These are phyloP conservation scores for Tachina grossa DNA, from an alignment of 2,888 invertebrate genomes.

Conservation along the genomic window DNA sequence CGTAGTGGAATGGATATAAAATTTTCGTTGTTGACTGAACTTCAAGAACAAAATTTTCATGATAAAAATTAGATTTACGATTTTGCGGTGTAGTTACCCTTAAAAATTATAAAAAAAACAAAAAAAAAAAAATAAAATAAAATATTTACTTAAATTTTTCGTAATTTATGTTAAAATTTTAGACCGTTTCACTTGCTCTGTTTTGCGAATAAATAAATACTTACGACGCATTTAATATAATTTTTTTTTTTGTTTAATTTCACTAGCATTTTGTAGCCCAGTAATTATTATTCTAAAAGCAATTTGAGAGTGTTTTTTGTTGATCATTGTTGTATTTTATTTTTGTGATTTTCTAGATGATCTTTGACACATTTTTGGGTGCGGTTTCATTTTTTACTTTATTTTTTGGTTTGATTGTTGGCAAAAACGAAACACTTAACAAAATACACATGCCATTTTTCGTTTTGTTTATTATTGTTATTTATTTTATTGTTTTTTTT, in stretches of 20 bases:
- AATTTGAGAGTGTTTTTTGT: slow-evolving; percentile 16
- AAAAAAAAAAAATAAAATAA: not conserved
- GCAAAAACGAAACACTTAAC: slow-evolving; percentile 27
- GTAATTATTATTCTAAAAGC: slow-evolving; percentile 49
- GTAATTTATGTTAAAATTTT: not conserved
- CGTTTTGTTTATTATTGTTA: slow-evolving; percentile 20
- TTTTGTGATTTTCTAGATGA: slow-evolving; percentile 62
- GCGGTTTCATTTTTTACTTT: slow-evolving; percentile 58
- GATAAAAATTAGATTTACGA: too few species aligned
- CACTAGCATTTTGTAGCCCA: slow-evolving; percentile 22
- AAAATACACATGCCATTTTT: slow-evolving; percentile 54
- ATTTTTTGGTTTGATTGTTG: slow-evolving; percentile 38
- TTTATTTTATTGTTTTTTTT: not conserved
- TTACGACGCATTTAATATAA: not conserved
- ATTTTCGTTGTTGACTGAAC: too few species aligned
- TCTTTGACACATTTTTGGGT: slow-evolving; percentile 75
- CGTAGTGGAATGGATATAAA: too few species aligned
- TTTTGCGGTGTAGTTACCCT: too few species aligned
- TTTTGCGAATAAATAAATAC: not conserved
- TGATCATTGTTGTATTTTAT: slow-evolving; percentile 37
- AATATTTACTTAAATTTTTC: not conserved
- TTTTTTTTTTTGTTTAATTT: slow-evolving; percentile 5
- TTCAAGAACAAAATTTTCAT: too few species aligned
- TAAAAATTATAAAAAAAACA: too few species aligned
- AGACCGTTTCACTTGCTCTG: not conserved